Evolutionary conservation across 2,797 vertebrate species (phyloP), one percentile per base, ranked within the genome.

Genomic region (Darevskia nairensis): DNA sequence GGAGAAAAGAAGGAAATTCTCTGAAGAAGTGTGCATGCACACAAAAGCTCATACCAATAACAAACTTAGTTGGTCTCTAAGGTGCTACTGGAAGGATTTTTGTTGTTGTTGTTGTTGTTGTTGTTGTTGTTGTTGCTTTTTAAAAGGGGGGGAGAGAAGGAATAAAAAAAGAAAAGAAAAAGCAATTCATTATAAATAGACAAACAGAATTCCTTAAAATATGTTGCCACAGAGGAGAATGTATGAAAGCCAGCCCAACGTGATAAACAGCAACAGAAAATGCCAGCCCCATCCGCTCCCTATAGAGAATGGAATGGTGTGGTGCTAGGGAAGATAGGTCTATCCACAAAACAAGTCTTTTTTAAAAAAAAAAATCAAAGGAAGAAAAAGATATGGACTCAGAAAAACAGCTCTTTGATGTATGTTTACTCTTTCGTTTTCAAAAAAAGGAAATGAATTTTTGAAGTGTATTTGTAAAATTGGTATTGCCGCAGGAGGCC

Each of bases 191-290:
- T 68, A 81, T 71, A 89, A 83, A 6, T 3, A 92, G 90, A 44
- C 69, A 72, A 76, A 19, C n/a, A 89, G 64, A 89, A 91, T 83
- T 89, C 86, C 85, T 87, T 86, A 25, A 88, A 93, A 82, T 44
- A 1, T 7, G 59, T 78, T 85, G 86, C 76, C 84, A 92, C 89
- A 84, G 72, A 91, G 89, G 55, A 66, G 89, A 90, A 88, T 2
- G 32, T 80, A 86, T 91, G 87, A 90, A 87, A 92, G 71, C 19
- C 61, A 86, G 84, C 91, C 92, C 89, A 93, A 92, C 93, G 86
- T 13, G 89, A 84, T 32, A 66, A 91, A 89, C 0, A 0, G 19
- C 4, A 64, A 84, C 25, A 46, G 0, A 25, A 29, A 80, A 92
- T 61, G 6, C 17, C 4, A 13, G 23, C 1, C 0, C 0, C 9